Evolutionary conservation across 2,113 vertebrate species (phyloP).

Genomic region (Lophura nycthemera): DNA sequence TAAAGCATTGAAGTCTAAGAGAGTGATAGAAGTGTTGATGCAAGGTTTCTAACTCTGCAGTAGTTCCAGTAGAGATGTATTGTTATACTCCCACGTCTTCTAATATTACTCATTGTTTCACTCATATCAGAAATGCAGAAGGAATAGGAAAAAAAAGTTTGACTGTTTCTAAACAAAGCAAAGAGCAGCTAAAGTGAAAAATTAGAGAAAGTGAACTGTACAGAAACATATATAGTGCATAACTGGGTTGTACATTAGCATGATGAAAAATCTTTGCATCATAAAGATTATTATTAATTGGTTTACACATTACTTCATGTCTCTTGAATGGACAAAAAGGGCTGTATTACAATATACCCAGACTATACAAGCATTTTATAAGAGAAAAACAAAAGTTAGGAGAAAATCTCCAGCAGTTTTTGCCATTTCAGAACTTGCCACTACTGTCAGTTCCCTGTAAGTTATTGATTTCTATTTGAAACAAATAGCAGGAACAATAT

Average conservation of each 20-base stretch:
- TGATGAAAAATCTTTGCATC: neutral
- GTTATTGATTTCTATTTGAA: conserved; percentile 35
- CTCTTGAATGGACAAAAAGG: neutral
- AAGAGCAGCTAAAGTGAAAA: neutral
- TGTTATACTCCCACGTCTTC: neutral
- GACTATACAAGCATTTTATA: neutral
- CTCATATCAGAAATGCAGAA: neutral
- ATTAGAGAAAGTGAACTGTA: neutral
- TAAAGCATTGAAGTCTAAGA: neutral
- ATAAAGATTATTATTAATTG: neutral
- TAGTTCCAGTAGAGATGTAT: neutral
- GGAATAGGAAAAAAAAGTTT: neutral
- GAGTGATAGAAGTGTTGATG: conserved; percentile 5
- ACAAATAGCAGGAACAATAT: neutral
- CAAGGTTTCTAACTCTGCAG: neutral
- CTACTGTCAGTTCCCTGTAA: neutral
- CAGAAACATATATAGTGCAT: neutral
- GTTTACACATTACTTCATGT: neutral
- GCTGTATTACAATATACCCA: accelerated
- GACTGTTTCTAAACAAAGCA: neutral
- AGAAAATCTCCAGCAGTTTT: neutral
- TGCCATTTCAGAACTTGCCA: neutral
- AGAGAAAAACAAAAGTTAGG: neutral
- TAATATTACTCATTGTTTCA: neutral
- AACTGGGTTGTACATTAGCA: neutral